Base-by-base conservation (phyloP, 2,888 invertebrate species). In the Himalopsyche kuldschensis region DNA sequence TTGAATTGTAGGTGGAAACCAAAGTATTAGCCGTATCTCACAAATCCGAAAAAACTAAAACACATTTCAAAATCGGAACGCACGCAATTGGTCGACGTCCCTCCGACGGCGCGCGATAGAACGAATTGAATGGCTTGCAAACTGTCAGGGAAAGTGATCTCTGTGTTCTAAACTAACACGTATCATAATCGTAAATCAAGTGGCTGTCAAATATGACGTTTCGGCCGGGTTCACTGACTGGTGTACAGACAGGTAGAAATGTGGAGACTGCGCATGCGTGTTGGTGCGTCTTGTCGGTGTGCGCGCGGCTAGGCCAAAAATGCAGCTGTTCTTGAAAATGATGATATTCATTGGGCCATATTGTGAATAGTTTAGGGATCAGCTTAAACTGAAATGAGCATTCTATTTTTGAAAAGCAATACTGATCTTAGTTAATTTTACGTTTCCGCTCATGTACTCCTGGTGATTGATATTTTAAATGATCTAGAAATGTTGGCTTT, bases 131-230 rank as follows among this genome's bases (percentile, higher is more conserved):
- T 75, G 80, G 55, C 46, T 76, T 27, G 20, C 55, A 24, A 79
- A 77, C 83, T 80, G 78, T 80, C 78, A 80, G 80, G 46, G 78
- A 82, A 82, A 79, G 75, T 82, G 78, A 83, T 81, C 85, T 79
- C 63, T 83, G 81, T 77, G 48, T 63, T 79, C 80, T 55, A 75
- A 69, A 48, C 79, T 78, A 41, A 79, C 80, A 80, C 79, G 81
- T 83, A 82, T 84, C 84, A 84, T 79, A 85, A 84, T 85, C 85
- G 85, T 84, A 84, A 85, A 85, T 82, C 85, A 82, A 75, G 76
- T 78, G 47, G 32, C 75, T 84, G 84, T 80, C 81, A 76, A 20
- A 77, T 81, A 82, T 84, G 84, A 84, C 84, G 85, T 84, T 85
- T 84, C 35, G 76, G 41, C 55, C 75, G 75, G 69, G 48, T 48